Conservation (phyloP, 2,113 vertebrate genomes). For the Brachyhypopomus gauderio region DNA sequence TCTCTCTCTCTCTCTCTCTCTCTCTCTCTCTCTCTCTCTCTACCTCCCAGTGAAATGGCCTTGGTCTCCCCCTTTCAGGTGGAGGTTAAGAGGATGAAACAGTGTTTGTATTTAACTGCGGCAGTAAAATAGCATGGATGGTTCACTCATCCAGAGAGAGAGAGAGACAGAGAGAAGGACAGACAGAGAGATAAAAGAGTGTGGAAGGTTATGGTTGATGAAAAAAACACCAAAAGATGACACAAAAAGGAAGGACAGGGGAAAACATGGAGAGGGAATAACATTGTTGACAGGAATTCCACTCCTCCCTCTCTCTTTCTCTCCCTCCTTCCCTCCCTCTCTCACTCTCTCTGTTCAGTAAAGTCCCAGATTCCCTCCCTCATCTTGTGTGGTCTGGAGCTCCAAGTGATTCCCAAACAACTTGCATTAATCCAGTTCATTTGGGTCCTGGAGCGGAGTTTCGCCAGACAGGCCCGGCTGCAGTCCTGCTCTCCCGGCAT, state of each 20-base stretch:
- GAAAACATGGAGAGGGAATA: not conserved
- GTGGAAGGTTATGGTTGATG: not conserved
- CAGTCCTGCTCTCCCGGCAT: slow-evolving; percentile 43
- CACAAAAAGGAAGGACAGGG: not conserved
- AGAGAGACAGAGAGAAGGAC: not conserved
- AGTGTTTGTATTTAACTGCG: not conserved
- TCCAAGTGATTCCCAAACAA: slow-evolving; percentile 76
- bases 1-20: slow-evolving; percentile 9
- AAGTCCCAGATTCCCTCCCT: slow-evolving; percentile 53
- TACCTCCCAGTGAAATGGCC: not conserved
- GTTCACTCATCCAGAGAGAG: not conserved
- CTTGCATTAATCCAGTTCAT: slow-evolving; percentile 76
- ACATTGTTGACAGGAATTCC: slow-evolving; percentile 4
- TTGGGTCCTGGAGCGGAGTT: slow-evolving; percentile 63
- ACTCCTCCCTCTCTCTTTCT: not conserved
- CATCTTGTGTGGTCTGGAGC: slow-evolving; percentile 77
- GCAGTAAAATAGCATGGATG: not conserved
- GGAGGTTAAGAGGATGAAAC: not conserved
- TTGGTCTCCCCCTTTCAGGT: slow-evolving; percentile 32
- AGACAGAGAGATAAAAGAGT: not conserved
- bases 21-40: slow-evolving; percentile 19
- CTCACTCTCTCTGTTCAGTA: not conserved
- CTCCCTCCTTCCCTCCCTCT: slow-evolving; percentile 21
- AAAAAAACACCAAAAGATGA: slow-evolving; percentile 15
- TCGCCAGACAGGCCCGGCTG: slow-evolving; percentile 58